These are phyloP conservation scores for Phalanger gymnotis DNA, from an alignment of 2,797 vertebrate genomes.

Conservation along the genomic window DNA sequence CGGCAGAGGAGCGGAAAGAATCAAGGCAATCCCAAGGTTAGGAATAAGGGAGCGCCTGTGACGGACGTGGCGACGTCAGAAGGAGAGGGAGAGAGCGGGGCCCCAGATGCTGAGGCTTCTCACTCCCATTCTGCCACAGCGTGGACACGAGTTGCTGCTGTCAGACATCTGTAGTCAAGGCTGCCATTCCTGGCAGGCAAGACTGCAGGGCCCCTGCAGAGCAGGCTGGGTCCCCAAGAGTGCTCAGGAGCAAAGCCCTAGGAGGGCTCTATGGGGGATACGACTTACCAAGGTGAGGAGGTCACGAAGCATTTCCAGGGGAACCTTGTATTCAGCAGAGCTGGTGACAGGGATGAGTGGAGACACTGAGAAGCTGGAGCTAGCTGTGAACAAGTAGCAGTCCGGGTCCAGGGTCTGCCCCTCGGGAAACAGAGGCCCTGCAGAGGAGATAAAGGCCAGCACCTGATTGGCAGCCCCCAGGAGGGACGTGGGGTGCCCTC, in stretches of 20 bases:
- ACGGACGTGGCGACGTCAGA: too few relatives aligned
- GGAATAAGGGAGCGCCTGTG: too few relatives aligned
- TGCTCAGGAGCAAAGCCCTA: too few relatives aligned
- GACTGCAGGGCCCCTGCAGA: too few relatives aligned
- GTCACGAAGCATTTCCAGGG: slow-evolving; percentile 91
- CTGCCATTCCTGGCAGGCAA: too few relatives aligned
- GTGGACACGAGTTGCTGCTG: too few relatives aligned
- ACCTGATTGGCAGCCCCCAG: too few relatives aligned
- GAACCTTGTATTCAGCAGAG: slow-evolving; percentile 91
- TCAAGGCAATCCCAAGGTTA: neutral
- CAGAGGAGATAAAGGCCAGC: neutral
- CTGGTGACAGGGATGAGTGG: slow-evolving; percentile 94
- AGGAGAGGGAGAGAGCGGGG: neutral
- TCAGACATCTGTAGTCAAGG: too few relatives aligned
- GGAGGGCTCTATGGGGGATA: neutral
- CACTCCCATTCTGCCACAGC: too few relatives aligned
- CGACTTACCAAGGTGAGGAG: slow-evolving; percentile 93
- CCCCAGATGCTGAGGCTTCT: too few relatives aligned
- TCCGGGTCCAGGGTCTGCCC: slow-evolving; percentile 93
- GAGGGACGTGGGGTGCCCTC: too few relatives aligned
- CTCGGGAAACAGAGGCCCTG: slow-evolving; percentile 94
- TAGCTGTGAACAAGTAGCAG: slow-evolving; percentile 97
- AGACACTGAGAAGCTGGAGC: slow-evolving; percentile 97
- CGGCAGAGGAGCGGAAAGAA: neutral
- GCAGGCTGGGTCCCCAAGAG: too few relatives aligned